A percentile compares a stretch with the other conserved stretches of the same genome.
Evolutionary conservation across 2,888 invertebrate genomes (phyloP).

Genomic region (Belgica antarctica): DNA sequence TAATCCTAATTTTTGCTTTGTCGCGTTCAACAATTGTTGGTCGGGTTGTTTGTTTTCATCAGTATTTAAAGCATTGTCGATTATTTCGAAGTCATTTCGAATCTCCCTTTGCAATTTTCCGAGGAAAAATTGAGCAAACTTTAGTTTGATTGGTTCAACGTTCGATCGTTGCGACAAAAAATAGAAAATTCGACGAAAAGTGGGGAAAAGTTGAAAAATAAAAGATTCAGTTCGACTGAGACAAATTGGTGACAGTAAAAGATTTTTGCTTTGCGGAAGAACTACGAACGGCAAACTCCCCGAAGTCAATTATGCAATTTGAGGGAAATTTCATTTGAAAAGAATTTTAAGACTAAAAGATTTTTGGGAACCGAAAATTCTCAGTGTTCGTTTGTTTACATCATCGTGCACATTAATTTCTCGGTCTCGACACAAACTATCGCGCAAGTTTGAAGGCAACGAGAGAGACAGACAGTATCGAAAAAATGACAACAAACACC

Average conservation of each 20-base stretch:
- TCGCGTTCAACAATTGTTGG: background rate
- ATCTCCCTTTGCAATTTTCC: background rate
- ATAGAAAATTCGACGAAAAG: background rate
- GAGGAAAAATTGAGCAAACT: background rate
- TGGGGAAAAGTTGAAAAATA: no score
- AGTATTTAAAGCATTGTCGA: conserved; percentile 15
- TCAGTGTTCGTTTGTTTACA: background rate
- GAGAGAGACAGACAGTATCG: background rate
- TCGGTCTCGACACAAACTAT: background rate
- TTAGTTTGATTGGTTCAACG: no score
- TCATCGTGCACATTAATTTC: background rate
- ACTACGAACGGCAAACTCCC: background rate
- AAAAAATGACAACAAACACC: conserved; percentile 58
- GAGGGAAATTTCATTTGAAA: background rate
- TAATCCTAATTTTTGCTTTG: background rate
- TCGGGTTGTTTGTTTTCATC: background rate
- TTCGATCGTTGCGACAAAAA: background rate
- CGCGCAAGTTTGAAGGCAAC: background rate
- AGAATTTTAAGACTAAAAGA: background rate
- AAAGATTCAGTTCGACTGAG: background rate
- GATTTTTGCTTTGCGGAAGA: background rate
- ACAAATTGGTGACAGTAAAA: background rate
- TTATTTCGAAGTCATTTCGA: conserved; percentile 6
- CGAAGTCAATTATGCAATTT: background rate
- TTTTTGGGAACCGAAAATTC: background rate